phyloP scores from a whole-genome alignment of 1,140 invertebrate species.

The Drosophila arizonae region DNA sequence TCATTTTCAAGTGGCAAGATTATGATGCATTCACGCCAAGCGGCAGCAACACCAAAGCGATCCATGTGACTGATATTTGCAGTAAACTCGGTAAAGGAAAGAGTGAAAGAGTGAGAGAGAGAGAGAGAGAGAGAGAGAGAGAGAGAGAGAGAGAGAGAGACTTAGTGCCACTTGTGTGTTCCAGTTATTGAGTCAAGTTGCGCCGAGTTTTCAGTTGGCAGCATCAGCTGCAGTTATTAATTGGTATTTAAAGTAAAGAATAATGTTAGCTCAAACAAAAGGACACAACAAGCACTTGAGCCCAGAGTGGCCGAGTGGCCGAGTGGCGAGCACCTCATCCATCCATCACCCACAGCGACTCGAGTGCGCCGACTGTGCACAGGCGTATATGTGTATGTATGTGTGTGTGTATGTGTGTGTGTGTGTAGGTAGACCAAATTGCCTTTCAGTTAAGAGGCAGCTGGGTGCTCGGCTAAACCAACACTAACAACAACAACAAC shows the following conservation, averaged over 20 bases:
- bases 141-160: not conserved
- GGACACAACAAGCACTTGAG: constrained; percentile 74
- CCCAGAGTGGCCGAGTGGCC: constrained; percentile 2
- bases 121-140: constrained; percentile 1
- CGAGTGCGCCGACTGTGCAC: constrained; percentile 46
- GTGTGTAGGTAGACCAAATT: constrained; percentile 42
- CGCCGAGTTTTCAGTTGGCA: constrained; percentile 37
- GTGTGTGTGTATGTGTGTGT: not conserved
- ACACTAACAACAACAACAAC: constrained; percentile 36
- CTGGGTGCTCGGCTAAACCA: constrained; percentile 39
- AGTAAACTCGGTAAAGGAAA: constrained; percentile 42
- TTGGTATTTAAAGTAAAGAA: constrained; percentile 81
- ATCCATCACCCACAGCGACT: constrained; percentile 74
- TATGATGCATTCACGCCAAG: constrained; percentile 78
- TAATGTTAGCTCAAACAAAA: constrained; percentile 75
- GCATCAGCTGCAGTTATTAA: constrained; percentile 74
- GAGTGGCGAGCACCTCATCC: constrained; percentile 55
- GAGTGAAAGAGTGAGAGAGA: not conserved
- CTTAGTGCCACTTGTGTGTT: constrained; percentile 70
- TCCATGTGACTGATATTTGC: constrained; percentile 52
- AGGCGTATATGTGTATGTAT: no score
- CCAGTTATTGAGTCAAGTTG: constrained; percentile 51
- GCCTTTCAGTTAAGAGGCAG: constrained; percentile 35
- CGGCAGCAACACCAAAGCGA: not conserved
- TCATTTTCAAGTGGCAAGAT: constrained; percentile 78